Conservation (phyloP, 1,140 invertebrate species). For the Aplysia californica region DNA sequence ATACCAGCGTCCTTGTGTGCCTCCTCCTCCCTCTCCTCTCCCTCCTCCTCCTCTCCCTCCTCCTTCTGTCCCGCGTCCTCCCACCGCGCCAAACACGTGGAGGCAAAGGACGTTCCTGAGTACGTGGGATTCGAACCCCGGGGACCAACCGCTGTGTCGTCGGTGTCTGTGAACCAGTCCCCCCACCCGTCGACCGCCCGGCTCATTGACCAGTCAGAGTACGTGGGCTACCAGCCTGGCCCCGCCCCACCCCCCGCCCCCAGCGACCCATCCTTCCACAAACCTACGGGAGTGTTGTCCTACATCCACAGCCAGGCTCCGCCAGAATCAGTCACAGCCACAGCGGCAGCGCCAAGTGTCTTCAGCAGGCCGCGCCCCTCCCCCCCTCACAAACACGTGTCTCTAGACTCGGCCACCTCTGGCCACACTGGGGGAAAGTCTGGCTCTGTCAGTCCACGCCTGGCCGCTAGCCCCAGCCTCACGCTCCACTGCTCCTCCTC, state of each 20-base stretch:
- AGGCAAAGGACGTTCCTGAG: background rate
- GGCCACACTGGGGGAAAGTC: no score
- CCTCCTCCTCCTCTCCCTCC: background rate
- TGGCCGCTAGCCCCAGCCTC: background rate
- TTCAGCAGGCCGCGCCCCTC: no score
- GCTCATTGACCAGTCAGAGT: background rate
- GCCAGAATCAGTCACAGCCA: background rate
- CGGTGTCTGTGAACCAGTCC: background rate
- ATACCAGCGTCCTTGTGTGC: background rate
- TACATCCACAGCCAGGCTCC: background rate
- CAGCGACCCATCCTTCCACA: background rate
- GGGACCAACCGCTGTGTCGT: background rate
- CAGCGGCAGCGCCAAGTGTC: background rate
- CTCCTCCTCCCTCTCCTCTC: background rate
- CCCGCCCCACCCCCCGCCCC: background rate
- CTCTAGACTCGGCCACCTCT: no score
- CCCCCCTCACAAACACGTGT: no score
- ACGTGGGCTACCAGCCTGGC: background rate
- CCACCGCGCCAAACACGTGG: background rate
- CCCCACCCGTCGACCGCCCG: background rate
- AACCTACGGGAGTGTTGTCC: background rate
- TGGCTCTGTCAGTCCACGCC: background rate
- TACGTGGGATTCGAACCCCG: constrained; percentile 15
- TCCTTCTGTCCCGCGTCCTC: background rate
- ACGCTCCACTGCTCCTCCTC: background rate